Evolutionary conservation across 2,797 vertebrate species (phyloP), one percentile per base, ranked within the genome.

Genomic region (Meda fulgida): DNA sequence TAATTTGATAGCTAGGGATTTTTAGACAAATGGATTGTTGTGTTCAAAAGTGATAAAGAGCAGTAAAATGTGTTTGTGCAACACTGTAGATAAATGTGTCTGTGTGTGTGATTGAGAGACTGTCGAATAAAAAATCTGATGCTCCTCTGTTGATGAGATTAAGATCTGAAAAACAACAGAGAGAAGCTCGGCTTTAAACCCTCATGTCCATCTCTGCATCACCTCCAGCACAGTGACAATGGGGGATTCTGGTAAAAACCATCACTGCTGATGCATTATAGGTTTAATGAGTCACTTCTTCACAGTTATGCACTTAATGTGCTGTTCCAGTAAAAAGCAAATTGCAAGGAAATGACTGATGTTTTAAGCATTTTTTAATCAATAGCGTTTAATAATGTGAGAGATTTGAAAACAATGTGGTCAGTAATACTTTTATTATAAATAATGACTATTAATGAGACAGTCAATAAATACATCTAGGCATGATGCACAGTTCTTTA

Each of bases 311-410:
- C 40, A 13, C 23, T 31, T 78, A 53, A 78, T 78, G 75, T 48
- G 1, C 63, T 31, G 18, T 78, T 84, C 82, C 82, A 43, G 73
- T 84, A 78, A 84, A 71, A 43, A 53, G 63, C 10, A 11, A 53
- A 67, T 77, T 40, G 82, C 60, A 51, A 43, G 16, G 60, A 48
- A 58, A 10, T 78, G 63, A 69, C 51, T 78, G 36, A 58, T 69
- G 46, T 31, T 84, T 76, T 31, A 4, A 69, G 63, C 34, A 58
- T 40, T 36, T n/a, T 55, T 34, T 40, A 78, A 78, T 69, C 48
- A 55, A 83, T 67, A 34, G 23, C 23, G 4, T 21, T 66, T 83
- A 23, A 60, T 31, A 73, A n/a, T 55, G 7, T 75, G 70, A 72
- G 18, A 66, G 80, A 75, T 83, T 60, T 75, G 38, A 48, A 34